phyloP scores from a whole-genome alignment of 2,888 invertebrate species.

The Clepsis dumicolana region DNA sequence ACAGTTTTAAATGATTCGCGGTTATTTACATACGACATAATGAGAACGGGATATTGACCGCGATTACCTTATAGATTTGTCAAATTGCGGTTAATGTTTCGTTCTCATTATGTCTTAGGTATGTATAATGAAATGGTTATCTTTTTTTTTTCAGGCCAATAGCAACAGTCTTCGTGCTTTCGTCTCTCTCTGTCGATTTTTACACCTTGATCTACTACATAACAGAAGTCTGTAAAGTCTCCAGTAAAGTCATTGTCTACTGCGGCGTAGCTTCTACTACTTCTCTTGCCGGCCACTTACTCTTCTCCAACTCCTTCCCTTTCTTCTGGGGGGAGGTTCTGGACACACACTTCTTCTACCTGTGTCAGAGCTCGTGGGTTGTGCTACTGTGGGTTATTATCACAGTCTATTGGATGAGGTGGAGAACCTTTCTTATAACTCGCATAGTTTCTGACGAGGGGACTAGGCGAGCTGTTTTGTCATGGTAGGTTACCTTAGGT shows the following conservation, averaged over 20 bases:
- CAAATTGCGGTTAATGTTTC: not conserved
- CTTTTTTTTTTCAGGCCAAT: conserved; percentile 41
- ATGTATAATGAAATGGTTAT: not conserved
- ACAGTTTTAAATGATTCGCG: no score
- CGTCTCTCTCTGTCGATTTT: conserved; percentile 17
- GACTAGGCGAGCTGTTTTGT: not conserved
- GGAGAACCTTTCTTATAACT: not conserved
- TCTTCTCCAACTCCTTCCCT: conserved; percentile 36
- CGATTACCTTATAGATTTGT: no score
- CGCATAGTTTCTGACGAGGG: not conserved
- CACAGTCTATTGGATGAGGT: conserved; percentile 20
- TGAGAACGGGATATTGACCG: no score
- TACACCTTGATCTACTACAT: conserved; percentile 24
- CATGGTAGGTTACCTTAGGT: conserved; percentile 8
- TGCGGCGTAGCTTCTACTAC: conserved; percentile 38
- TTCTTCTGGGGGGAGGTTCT: conserved; percentile 23
- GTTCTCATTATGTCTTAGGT: no score
- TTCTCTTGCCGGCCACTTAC: conserved; percentile 30
- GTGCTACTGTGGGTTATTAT: conserved; percentile 29
- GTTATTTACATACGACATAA: no score
- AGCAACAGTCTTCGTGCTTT: conserved; percentile 30
- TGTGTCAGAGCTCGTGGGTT: conserved; percentile 38
- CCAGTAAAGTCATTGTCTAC: not conserved
- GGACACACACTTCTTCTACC: conserved; percentile 34
- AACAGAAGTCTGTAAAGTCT: conserved; percentile 18